Percentiles rank a stretch among this genome's conserved stretches.
phyloP scores from a whole-genome alignment of 2,113 vertebrate genomes.

The Morone chrysops region DNA sequence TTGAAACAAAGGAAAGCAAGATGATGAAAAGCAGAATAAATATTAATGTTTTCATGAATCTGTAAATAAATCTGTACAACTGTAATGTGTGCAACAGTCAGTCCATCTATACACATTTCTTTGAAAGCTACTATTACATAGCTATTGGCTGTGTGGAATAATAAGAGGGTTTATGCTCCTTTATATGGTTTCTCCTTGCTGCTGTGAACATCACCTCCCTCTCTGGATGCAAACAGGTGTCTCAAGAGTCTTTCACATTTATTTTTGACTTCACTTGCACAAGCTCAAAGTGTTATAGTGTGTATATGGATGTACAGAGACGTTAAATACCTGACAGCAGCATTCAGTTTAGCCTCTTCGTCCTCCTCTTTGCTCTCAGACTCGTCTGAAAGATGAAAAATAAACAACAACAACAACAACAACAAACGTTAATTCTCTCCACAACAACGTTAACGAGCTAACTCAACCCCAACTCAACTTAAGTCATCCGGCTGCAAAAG shows the following conservation, averaged over 20 bases:
- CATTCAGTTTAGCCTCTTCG: slow-evolving; percentile 84
- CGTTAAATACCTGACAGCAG: slow-evolving; percentile 77
- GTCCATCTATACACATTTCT: not conserved
- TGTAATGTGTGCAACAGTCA: not conserved
- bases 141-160: too few species aligned
- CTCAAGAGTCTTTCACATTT: not conserved
- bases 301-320: too few species aligned
- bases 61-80: not conserved
- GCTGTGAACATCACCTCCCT: too few species aligned
- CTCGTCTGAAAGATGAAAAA: slow-evolving; percentile 89
- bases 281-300: not conserved
- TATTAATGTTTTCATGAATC: not conserved
- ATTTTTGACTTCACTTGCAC: not conserved
- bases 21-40: not conserved
- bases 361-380: slow-evolving; percentile 90
- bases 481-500: not conserved
- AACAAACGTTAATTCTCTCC: not conserved
- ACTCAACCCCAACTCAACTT: too few species aligned
- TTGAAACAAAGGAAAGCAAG: not conserved
- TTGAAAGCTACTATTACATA: not conserved
- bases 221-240: not conserved
- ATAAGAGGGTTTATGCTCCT: too few species aligned
- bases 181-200: too few species aligned
- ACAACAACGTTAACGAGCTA: not conserved
- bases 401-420: not conserved